Evolutionary conservation across 2,888 invertebrate genomes (phyloP).

Genomic region (Mesorhabditis spiculigera): DNA sequence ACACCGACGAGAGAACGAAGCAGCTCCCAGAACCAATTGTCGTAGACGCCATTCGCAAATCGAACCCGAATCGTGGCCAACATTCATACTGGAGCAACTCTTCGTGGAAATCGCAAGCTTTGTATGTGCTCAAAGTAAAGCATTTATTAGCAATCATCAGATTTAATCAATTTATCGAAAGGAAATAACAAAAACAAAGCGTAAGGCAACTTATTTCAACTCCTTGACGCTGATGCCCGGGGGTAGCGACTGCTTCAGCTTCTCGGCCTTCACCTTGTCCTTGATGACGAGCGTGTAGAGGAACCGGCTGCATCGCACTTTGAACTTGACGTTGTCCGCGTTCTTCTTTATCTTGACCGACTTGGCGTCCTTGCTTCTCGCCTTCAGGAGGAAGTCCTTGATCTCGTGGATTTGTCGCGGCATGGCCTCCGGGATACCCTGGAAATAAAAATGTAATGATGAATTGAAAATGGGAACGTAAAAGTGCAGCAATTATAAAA

Average conservation of each 20-base stretch:
- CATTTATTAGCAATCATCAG: too few species aligned
- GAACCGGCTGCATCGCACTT: constrained; percentile 94
- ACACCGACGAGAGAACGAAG: too few species aligned
- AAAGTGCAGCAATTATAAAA: too few species aligned
- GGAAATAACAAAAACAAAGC: not conserved
- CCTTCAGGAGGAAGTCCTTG: constrained; percentile 94
- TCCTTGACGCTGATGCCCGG: constrained; percentile 66
- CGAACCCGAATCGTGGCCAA: too few species aligned
- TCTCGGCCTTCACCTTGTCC: constrained; percentile 98
- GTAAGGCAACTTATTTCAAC: constrained; percentile 34
- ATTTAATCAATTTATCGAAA: not conserved
- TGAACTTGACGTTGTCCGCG: constrained; percentile 88
- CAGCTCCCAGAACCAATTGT: too few species aligned
- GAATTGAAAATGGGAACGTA: too few species aligned
- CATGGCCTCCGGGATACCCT: constrained; percentile 61
- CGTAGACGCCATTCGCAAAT: too few species aligned
- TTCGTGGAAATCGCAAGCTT: too few species aligned
- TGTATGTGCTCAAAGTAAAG: too few species aligned
- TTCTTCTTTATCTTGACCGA: constrained; percentile 98
- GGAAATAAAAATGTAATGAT: not conserved
- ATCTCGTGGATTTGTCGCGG: constrained; percentile 98
- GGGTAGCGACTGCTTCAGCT: constrained; percentile 93
- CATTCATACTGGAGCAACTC: too few species aligned
- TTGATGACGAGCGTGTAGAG: constrained; percentile 89
- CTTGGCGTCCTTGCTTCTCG: constrained; percentile 95